A percentile compares a stretch with the other conserved stretches of the same genome.
Conservation (phyloP, 2,888 invertebrate species). For the Miltochrista miniata region DNA sequence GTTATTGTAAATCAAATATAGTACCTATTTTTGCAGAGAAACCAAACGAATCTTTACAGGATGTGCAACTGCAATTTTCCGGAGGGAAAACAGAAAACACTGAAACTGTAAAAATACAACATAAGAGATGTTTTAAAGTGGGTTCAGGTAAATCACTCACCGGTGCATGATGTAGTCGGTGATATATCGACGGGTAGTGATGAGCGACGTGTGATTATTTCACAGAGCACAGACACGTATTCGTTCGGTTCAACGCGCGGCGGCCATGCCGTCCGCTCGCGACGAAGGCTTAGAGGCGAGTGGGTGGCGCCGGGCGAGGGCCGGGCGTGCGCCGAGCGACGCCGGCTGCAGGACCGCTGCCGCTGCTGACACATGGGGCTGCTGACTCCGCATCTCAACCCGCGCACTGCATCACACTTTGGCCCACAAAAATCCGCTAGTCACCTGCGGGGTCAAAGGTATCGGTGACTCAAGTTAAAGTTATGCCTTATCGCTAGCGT, state of each 20-base stretch:
- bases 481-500: background rate
- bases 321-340: slow-evolving; percentile 27
- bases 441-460: background rate
- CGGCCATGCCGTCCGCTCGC: slow-evolving; percentile 66
- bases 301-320: slow-evolving; percentile 19
- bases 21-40: slow-evolving; percentile 18
- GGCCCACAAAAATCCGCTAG: background rate
- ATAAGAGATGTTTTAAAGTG: background rate
- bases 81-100: slow-evolving; percentile 54
- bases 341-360: slow-evolving; percentile 24
- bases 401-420: background rate
- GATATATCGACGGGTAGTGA: slow-evolving; percentile 33
- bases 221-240: slow-evolving; percentile 59
- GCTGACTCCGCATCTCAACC: slow-evolving; percentile 9
- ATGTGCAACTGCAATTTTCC: slow-evolving; percentile 46
- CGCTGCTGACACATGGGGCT: background rate
- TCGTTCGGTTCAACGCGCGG: slow-evolving; percentile 46
- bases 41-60: slow-evolving; percentile 27
- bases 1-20: slow-evolving; percentile 7
- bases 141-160: slow-evolving; percentile 45
- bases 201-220: slow-evolving; percentile 40
- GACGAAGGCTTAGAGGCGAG: slow-evolving; percentile 67
- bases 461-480: background rate
- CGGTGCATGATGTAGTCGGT: slow-evolving; percentile 44
- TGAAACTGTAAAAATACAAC: slow-evolving; percentile 36